phyloP scores from a whole-genome alignment of 1,140 invertebrate species.

The Thalassaphorura encarpata region DNA sequence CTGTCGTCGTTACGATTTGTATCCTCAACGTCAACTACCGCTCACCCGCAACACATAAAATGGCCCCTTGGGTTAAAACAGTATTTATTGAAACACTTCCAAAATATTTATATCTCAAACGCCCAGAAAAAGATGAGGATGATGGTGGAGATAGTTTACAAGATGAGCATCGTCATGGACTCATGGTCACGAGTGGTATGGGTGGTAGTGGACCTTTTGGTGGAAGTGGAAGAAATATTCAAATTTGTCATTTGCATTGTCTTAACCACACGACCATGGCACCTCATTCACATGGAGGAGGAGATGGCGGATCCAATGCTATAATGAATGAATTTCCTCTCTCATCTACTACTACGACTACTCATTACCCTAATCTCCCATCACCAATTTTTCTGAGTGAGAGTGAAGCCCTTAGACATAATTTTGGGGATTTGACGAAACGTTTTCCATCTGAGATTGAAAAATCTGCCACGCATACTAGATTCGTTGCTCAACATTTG shows the following conservation, averaged over 20 bases:
- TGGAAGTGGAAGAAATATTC: constrained; percentile 43
- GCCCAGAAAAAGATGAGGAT: constrained; percentile 45
- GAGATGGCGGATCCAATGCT: constrained; percentile 39
- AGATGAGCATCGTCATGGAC: not conserved
- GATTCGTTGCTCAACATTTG: constrained; percentile 88
- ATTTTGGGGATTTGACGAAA: constrained; percentile 21
- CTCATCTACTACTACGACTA: not conserved
- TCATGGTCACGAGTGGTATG: constrained; percentile 9
- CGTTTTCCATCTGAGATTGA: constrained; percentile 30
- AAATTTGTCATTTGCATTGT: constrained; percentile 33
- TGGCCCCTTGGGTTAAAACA: constrained; percentile 78
- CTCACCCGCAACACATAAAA: constrained; percentile 82
- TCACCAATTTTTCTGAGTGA: constrained; percentile 32
- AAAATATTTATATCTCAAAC: constrained; percentile 69
- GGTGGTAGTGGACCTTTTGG: constrained; percentile 35
- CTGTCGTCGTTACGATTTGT: constrained; percentile 94
- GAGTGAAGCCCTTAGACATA: constrained; percentile 28
- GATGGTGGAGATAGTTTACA: constrained; percentile 16
- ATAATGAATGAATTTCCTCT: no score
- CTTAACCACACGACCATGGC: constrained; percentile 43
- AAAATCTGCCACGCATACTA: constrained; percentile 31
- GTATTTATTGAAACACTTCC: constrained; percentile 84
- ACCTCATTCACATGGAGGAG: constrained; percentile 39
- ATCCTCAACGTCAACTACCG: constrained; percentile 98
- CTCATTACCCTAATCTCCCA: constrained; percentile 35